phyloP scores from a whole-genome alignment of 37 sponge, comb jelly and placozoan genomes.

The Oscarella lobularis region DNA sequence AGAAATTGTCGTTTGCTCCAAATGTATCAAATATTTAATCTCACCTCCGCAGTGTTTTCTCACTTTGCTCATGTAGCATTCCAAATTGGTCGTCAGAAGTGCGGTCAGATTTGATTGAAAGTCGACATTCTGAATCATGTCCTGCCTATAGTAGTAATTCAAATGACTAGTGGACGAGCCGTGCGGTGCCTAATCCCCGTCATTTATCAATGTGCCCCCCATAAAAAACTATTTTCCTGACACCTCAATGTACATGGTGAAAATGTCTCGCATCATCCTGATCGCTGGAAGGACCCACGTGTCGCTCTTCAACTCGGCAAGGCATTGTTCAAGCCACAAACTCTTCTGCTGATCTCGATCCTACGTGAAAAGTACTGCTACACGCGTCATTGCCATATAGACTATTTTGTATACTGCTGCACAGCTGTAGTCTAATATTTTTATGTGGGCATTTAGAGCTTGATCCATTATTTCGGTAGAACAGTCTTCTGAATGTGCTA shows the following conservation, averaged over 20 bases:
- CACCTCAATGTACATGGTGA: constrained; percentile 32
- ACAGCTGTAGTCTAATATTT: constrained; percentile 94
- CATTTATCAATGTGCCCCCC: too few relatives aligned
- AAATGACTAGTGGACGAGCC: background rate
- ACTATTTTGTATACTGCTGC: constrained; percentile 26
- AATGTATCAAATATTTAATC: too few relatives aligned
- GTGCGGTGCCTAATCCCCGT: too few relatives aligned
- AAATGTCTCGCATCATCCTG: constrained; percentile 78
- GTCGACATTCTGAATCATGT: constrained; percentile 70
- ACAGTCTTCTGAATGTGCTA: constrained; percentile 77
- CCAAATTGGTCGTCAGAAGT: constrained; percentile 9
- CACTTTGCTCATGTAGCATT: background rate
- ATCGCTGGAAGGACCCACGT: constrained; percentile 87
- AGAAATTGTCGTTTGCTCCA: too few relatives aligned
- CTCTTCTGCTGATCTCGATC: constrained; percentile 75
- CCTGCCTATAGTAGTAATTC: constrained; percentile 72
- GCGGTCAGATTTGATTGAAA: constrained; percentile 59
- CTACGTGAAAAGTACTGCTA: constrained; percentile 7
- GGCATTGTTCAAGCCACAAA: constrained; percentile 59
- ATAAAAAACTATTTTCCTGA: background rate
- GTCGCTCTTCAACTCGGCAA: constrained; percentile 51
- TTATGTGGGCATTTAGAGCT: constrained; percentile 86
- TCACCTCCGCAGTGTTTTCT: constrained; percentile 4
- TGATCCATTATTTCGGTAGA: constrained; percentile 91
- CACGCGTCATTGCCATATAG: background rate